Evolutionary conservation across 2,113 vertebrate genomes (phyloP).

Genomic region (Oreochromis tanganicae): DNA sequence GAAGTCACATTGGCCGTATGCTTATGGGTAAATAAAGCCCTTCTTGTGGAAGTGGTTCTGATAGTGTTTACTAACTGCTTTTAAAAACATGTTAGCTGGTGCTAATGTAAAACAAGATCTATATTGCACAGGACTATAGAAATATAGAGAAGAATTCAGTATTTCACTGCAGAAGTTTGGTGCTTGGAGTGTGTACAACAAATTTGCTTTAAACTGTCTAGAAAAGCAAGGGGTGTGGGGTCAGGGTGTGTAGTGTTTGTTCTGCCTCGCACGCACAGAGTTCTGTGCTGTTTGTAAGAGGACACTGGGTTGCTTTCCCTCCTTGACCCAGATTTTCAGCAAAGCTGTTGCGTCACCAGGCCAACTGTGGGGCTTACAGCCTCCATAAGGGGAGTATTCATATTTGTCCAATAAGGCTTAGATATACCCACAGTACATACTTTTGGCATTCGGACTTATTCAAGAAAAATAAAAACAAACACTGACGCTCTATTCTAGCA

Average conservation of each 20-base stretch:
- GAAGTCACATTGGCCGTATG: not conserved
- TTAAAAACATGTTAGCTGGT: not conserved
- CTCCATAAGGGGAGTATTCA: conserved; percentile 38
- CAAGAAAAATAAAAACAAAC: not conserved
- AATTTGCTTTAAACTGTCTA: not conserved
- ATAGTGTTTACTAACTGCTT: not conserved
- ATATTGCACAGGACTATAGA: not conserved
- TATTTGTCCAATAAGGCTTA: conserved; percentile 41
- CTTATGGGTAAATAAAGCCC: not conserved
- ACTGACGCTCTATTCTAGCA: not conserved
- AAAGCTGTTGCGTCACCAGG: conserved; percentile 41
- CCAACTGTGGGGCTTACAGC: conserved; percentile 33
- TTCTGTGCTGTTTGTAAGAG: conserved; percentile 39
- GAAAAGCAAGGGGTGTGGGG: not conserved
- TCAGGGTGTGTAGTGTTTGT: conserved; percentile 27
- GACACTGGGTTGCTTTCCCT: conserved; percentile 51
- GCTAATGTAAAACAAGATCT: not conserved
- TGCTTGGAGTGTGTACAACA: not conserved
- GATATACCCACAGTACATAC: conserved; percentile 1
- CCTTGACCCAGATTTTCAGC: conserved; percentile 63
- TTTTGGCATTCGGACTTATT: not conserved
- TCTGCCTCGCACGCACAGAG: not conserved
- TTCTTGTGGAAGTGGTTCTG: not conserved
- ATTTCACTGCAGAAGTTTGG: not conserved
- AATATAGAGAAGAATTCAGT: not conserved